Conservation (phyloP, 2,113 vertebrate species). For the Scophthalmus maximus region DNA sequence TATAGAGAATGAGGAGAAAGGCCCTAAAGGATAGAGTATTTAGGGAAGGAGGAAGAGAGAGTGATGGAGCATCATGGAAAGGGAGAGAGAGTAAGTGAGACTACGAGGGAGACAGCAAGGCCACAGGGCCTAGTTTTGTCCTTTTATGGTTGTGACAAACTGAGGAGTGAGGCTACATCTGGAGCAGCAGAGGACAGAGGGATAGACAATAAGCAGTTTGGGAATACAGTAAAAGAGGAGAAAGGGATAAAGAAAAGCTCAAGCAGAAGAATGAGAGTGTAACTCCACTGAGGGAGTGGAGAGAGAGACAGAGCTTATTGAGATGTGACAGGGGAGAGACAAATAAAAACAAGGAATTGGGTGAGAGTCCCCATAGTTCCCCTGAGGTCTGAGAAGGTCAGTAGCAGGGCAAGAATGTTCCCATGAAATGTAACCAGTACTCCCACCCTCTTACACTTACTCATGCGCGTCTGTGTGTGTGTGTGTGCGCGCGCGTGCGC, state of each 20-base stretch:
- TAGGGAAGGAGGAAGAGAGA: background rate
- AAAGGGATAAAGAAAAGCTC: background rate
- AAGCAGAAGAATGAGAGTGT: background rate
- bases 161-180: conserved; percentile 52
- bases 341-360: conserved; percentile 27
- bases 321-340: background rate
- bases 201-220: conserved; percentile 8
- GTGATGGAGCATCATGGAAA: too few species aligned
- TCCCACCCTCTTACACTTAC: too few species aligned
- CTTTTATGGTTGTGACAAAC: conserved; percentile 80
- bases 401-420: conserved; percentile 78
- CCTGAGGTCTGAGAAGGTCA: conserved; percentile 45
- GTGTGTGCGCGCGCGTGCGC: too few species aligned
- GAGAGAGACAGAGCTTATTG: background rate
- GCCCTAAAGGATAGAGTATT: background rate
- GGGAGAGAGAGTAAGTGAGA: too few species aligned
- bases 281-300: background rate
- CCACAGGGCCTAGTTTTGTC: conserved; percentile 61
- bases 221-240: background rate
- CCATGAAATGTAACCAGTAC: conserved; percentile 64
- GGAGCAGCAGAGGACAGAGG: conserved; percentile 36
- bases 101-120: conserved; percentile 26
- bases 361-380: conserved; percentile 40
- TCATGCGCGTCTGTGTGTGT: too few species aligned
- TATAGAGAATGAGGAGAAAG: background rate